A percentile compares a stretch with the other conserved stretches of the same genome.
These are phyloP conservation scores for Otus sunia DNA, from an alignment of 2,113 vertebrate genomes.

Conservation along the genomic window DNA sequence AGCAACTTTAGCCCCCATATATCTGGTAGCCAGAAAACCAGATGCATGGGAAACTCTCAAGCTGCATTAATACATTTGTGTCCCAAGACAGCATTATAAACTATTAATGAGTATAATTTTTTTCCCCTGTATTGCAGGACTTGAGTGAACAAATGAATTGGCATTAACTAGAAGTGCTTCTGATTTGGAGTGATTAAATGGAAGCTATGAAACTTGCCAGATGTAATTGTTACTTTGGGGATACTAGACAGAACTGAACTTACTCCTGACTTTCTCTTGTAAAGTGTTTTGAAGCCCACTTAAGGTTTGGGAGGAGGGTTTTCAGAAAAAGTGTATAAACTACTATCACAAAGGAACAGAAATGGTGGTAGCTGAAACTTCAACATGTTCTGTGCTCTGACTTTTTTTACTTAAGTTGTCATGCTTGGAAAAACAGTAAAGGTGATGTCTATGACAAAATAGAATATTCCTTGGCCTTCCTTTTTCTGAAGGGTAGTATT, in stretches of 20 bases:
- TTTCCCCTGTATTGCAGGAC: neutral
- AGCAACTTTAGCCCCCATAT: neutral
- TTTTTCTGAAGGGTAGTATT: conserved; percentile 60
- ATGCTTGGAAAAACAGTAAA: conserved; percentile 79
- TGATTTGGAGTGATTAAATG: neutral
- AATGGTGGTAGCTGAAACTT: conserved; percentile 59
- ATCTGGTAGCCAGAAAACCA: neutral
- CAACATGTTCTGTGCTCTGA: conserved; percentile 70
- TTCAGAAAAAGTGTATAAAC: conserved; percentile 48
- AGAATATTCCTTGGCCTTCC: conserved; percentile 69
- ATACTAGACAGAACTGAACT: conserved; percentile 59
- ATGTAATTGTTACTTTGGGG: conserved; percentile 6
- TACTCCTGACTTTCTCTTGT: conserved; percentile 51
- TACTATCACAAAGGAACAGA: conserved; percentile 59
- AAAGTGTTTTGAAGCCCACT: neutral
- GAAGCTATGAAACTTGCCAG: conserved; percentile 30
- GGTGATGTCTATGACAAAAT: conserved; percentile 71
- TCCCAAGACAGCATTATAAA: conserved; percentile 26
- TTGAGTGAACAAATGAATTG: conserved; percentile 33
- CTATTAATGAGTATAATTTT: neutral
- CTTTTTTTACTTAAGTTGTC: conserved; percentile 68
- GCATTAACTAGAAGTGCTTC: conserved; percentile 36
- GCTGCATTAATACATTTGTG: neutral
- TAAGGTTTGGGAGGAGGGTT: conserved; percentile 15
- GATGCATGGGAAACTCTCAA: neutral